Evolutionary conservation across 2,888 invertebrate species (phyloP), one percentile per base, ranked within the genome.

Genomic region (Spilarctia lutea): DNA sequence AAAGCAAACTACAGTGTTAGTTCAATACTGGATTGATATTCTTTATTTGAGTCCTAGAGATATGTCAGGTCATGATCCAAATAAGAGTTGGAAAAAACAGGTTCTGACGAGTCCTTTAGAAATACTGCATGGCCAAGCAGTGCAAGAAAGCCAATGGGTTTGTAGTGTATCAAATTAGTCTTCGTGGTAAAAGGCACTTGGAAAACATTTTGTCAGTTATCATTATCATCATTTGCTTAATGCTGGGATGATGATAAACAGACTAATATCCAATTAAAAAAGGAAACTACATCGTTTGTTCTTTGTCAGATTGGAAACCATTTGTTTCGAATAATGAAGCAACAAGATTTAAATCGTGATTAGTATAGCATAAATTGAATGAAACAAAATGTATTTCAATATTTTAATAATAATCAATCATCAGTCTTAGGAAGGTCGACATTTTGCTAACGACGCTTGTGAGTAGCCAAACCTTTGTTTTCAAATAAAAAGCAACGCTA

Each of bases 391-490:
- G 77, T 75, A 76, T 68, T 83, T 78, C 69, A 81, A 75, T 76
- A 77, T 81, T 81, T 78, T 82, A 71, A 71, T 77, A 71, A 65
- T 77, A 87, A 89, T 88, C 86, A 88, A 87, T 89, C 79, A 87
- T 42, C 84, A 86, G 83, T 81, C 82, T 81, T 80, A 81, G 80
- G 75, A 86, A 83, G 82, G 83, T 80, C 79, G 88, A 88, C 91
- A 88, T 90, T 89, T 88, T 79, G 83, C 88, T 86, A 90, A 88
- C 86, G 87, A 87, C 86, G 80, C 74, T 76, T 79, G n/a, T n/a
- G 79, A 83, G 81, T 77, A 68, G 74, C 78, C 78, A 52, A 45
- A 60, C 30, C 42, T 10, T 63, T 72, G 69, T 71, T 73, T 65
- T 35, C 13, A 68, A 30, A 48, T 79, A 75, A 71, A 71, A 71